These are phyloP conservation scores for Trichonephila inaurata DNA, from an alignment of 1,140 invertebrate species.

Conservation along the genomic window DNA sequence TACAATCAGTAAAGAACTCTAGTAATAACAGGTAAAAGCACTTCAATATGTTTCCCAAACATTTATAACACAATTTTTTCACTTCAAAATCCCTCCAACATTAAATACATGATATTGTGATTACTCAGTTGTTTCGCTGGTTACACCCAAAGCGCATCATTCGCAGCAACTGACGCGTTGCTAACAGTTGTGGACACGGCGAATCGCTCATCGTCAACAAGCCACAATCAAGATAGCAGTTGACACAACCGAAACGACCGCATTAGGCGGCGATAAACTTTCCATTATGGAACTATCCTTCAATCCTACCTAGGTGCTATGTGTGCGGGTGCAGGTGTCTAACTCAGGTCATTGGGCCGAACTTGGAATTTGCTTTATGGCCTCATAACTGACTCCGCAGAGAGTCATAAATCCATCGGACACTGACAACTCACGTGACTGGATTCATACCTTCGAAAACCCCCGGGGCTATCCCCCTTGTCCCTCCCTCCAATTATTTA, in stretches of 20 bases:
- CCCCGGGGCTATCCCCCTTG: neutral
- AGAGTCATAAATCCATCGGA: constrained; percentile 71
- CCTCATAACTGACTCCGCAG: constrained; percentile 70
- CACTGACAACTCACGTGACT: constrained; percentile 65
- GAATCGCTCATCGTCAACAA: neutral
- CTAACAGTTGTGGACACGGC: neutral
- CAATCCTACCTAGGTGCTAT: constrained; percentile 48
- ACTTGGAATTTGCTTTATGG: constrained; percentile 74
- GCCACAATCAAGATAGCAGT: neutral
- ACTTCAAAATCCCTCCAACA: too few species aligned
- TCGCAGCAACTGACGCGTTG: neutral
- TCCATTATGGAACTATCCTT: constrained; percentile 24
- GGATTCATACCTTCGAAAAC: neutral
- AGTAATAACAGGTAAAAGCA: too few species aligned
- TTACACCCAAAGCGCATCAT: neutral
- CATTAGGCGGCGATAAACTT: constrained; percentile 28
- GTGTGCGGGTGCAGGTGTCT: constrained; percentile 57
- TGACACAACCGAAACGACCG: neutral
- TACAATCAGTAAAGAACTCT: too few species aligned
- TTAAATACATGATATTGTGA: too few species aligned
- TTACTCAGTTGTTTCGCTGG: too few species aligned
- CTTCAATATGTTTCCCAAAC: too few species aligned
- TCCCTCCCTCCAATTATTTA: constrained; percentile 56
- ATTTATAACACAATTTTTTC: too few species aligned
- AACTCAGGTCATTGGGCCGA: constrained; percentile 64